Base-by-base conservation (phyloP, 1,140 invertebrate species). In the Cataglyphis hispanica region DNA sequence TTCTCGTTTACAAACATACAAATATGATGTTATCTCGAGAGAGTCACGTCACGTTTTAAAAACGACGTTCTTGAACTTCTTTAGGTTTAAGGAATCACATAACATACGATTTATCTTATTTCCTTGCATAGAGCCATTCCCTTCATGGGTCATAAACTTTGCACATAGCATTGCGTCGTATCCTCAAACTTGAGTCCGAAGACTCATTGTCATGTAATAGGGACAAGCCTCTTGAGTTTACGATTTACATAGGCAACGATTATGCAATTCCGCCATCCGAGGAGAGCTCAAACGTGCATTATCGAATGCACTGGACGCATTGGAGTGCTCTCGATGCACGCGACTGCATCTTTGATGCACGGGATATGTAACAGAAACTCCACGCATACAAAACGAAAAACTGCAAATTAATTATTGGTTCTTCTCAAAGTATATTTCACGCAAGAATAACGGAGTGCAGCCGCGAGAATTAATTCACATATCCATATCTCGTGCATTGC, bases 381-480 rank as follows among this genome's bases (percentile, higher is more conserved):
- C 10, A 86, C 75, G 50, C 80, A 16, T 31, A 67, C 74, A 74
- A 74, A 70, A 70, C 67, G 75, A 75, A 89, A 75, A 89, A 88
- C 72, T 74, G 67, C 60, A 67, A 74, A 89, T 88, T 89, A 92
- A 93, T 93, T 92, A 92, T 50, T 80, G 61, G 90, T 92, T 89
- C 90, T 87, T 89, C 77, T 87, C 34, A 22, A 91, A 88, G 91
- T 87, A 63, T 85, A 90, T 80, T 92, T 66, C 56, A 84, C 75
- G 27, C 22, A 72, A 69, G 87, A 89, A 72, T 90, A 90, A 92
- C 88, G 84, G 91, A 91, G 70, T 89, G 85, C 58, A 64, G 87
- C 86, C 89, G 53, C 64, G 90, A 90, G 90, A 64, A 74, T 70
- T 63, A 69, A 4, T 50, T 86, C 85, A 86, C 77, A 84, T 66